phyloP scores from a whole-genome alignment of 2,113 vertebrate species.

The Lepus europaeus region DNA sequence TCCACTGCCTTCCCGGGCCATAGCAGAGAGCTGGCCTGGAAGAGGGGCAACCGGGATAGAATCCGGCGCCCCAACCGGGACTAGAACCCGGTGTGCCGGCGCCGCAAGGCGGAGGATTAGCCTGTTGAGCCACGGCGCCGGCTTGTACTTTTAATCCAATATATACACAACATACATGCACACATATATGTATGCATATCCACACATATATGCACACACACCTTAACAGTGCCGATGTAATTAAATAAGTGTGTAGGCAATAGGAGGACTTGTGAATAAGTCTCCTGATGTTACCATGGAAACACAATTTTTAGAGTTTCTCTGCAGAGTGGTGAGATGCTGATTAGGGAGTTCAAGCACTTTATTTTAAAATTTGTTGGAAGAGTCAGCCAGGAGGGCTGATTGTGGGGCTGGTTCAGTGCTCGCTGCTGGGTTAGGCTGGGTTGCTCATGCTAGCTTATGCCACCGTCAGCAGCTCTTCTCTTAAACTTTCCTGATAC shows the following conservation, averaged over 20 bases:
- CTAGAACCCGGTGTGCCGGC: too few relatives aligned
- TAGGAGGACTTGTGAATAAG: conserved; percentile 80
- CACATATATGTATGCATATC: background rate
- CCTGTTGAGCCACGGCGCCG: too few relatives aligned
- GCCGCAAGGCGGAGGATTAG: too few relatives aligned
- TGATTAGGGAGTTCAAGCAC: conserved; percentile 84
- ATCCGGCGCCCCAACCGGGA: too few relatives aligned
- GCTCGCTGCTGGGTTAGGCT: background rate
- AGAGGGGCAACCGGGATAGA: too few relatives aligned
- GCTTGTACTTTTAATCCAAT: background rate
- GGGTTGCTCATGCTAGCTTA: background rate
- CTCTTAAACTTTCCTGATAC: background rate
- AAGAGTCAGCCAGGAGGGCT: conserved; percentile 65
- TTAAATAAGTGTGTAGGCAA: conserved; percentile 80
- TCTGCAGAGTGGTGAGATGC: conserved; percentile 82
- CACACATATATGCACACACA: background rate
- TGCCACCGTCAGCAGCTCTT: background rate
- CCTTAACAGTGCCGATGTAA: conserved; percentile 75
- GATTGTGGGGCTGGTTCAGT: background rate
- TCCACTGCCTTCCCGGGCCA: too few relatives aligned
- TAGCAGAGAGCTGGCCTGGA: too few relatives aligned
- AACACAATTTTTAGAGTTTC: conserved; percentile 85
- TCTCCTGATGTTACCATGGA: conserved; percentile 86
- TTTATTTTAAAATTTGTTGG: conserved; percentile 85
- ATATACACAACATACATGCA: background rate